Evolutionary conservation across 2,113 vertebrate genomes (phyloP).

Genomic region (Chinchilla lanigera): DNA sequence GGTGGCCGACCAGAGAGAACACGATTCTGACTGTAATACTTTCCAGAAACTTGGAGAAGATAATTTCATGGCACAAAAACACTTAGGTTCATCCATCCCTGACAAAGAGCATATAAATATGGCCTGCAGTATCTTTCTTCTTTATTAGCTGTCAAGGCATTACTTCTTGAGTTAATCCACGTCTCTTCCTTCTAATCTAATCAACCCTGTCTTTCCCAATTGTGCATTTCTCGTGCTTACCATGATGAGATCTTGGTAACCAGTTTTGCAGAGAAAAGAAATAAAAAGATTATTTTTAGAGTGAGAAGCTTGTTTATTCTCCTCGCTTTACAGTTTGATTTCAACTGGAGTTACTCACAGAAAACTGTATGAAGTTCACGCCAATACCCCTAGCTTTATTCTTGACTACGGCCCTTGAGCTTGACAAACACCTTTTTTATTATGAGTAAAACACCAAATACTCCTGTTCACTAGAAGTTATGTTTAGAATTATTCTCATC

Average conservation of each 20-base stretch:
- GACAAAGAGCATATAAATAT: slow-evolving; percentile 45
- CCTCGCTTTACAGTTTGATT: slow-evolving; percentile 44
- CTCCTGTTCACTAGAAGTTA: not conserved
- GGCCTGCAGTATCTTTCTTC: slow-evolving; percentile 26
- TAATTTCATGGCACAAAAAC: slow-evolving; percentile 31
- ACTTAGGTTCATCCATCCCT: not conserved
- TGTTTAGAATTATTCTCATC: slow-evolving; percentile 5
- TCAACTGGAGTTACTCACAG: not conserved
- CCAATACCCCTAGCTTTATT: not conserved
- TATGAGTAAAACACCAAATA: not conserved
- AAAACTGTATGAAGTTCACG: not conserved
- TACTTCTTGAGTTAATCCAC: slow-evolving; percentile 46
- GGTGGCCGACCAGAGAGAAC: not conserved
- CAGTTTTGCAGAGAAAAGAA: slow-evolving; percentile 41
- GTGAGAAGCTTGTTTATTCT: slow-evolving; percentile 3
- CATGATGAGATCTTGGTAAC: slow-evolving; percentile 51
- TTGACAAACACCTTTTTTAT: too few relatives aligned
- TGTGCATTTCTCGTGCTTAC: slow-evolving; percentile 47
- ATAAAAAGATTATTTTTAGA: not conserved
- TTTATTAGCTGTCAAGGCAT: slow-evolving; percentile 64
- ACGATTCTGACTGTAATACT: slow-evolving; percentile 12
- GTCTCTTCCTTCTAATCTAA: slow-evolving; percentile 55
- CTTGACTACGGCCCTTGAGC: not conserved
- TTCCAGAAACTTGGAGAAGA: slow-evolving; percentile 62
- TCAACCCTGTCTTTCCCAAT: slow-evolving; percentile 19